Evolutionary conservation across 2,888 invertebrate genomes (phyloP).

Genomic region (Nomada lathburiana): DNA sequence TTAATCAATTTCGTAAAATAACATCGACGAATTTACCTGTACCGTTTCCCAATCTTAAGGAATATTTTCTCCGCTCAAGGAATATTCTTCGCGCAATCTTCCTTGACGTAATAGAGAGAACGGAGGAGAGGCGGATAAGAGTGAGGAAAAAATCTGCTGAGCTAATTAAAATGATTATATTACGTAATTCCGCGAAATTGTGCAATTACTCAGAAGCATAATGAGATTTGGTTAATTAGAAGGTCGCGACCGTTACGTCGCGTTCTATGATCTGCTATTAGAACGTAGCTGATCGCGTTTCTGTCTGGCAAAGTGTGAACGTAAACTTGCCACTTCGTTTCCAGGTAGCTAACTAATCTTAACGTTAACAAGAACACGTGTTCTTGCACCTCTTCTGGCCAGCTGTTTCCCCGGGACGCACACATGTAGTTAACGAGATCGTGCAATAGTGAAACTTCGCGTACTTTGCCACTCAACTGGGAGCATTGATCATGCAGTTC

Average conservation of each 20-base stretch:
- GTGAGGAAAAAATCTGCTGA: neutral
- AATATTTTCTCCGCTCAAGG: no score
- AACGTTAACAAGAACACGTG: slow-evolving; percentile 60
- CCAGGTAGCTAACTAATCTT: slow-evolving; percentile 54
- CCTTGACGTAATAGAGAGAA: no score
- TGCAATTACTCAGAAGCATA: slow-evolving; percentile 5
- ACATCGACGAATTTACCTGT: no score
- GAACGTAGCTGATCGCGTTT: slow-evolving; percentile 33
- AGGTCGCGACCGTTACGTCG: neutral
- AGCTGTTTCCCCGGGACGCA: slow-evolving; percentile 7
- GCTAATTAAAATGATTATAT: neutral
- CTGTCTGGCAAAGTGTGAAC: slow-evolving; percentile 27
- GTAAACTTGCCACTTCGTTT: slow-evolving; percentile 54
- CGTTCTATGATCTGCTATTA: slow-evolving; percentile 39
- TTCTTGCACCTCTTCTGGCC: slow-evolving; percentile 42
- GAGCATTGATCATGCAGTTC: slow-evolving; percentile 52
- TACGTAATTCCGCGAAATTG: slow-evolving; percentile 9
- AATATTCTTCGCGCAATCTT: neutral
- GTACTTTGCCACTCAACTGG: slow-evolving; percentile 20
- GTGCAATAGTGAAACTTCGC: slow-evolving; percentile 45
- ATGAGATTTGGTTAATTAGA: slow-evolving; percentile 31
- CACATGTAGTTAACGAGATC: slow-evolving; percentile 42
- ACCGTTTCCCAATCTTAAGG: no score
- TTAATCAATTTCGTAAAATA: no score
- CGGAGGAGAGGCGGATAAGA: neutral